Base-by-base conservation (phyloP, 2,113 vertebrate genomes). In the Corythornis vintsioides region DNA sequence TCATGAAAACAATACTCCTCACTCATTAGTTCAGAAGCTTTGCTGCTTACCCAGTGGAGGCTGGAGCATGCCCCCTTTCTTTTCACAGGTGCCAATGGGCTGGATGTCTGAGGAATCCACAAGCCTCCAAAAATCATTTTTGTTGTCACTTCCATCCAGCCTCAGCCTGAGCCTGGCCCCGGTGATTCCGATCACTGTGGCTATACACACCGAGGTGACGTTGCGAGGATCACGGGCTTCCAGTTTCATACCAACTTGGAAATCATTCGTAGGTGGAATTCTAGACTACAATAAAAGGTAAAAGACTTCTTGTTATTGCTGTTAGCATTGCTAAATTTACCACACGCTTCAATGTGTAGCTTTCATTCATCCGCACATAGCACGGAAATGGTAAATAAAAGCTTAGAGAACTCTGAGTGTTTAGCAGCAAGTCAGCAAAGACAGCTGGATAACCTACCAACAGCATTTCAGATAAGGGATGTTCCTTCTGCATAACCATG, bases 81-180 rank as follows among this genome's bases (percentile, higher is more conserved):
- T 99, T 97, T 99, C 99, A 63, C 99, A 99, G 47, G 98, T 99
- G 63, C 99, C 99, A 0, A 99, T 97, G 26, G 99, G 98, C 90
- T 99, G 99, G 93, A 99, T 99, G 60, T 99, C 99, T 0, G 98
- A 97, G n/a, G 99, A 99, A 97, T 99, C 99, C 13, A 99, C 98
- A 74, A 99, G 98, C 38, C 98, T 98, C 99, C 99, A 99, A 95
- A 99, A 99, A 96, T 99, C 99, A 77, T 99, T 99, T 97, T 97
- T 99, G 97, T 98, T 99, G 97, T 99, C 99, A 20, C 98, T 98
- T 52, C 99, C 99, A 50, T 99, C 99, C 84, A 99, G 98, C 7
- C 99, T 97, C 82, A 99, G 96, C 31, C 98, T 98, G 25, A 99
- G 97, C 48, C 99, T 98, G 47, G 98, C 98, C 35, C 99, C 99